Base-by-base conservation (phyloP, 1,140 invertebrate species). In the Lordiphosa mommai region DNA sequence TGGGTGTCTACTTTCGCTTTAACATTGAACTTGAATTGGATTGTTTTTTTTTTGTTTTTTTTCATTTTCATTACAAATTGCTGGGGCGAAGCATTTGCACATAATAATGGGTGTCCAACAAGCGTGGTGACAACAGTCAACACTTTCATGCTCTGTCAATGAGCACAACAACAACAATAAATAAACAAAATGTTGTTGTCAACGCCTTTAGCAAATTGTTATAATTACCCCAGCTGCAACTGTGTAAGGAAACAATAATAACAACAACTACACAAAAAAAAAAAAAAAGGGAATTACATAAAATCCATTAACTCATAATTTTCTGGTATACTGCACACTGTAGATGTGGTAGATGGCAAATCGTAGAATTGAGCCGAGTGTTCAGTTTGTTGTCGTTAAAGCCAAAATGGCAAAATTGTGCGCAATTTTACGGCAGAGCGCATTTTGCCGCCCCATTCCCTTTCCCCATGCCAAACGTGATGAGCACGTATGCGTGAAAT, bases 221-320 rank as follows among this genome's bases (percentile, higher is more conserved):
- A 52, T 71, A 72, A 84, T 70, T 27, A 27, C 23, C 23, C 23
- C 23, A 65, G 64, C 17, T 17, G 34, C 40, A 47, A 9, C 8
- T 8, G n/a, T n/a, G n/a, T n/a, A n/a, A n/a, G n/a, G n/a, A n/a
- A n/a, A n/a, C n/a, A n/a, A n/a, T n/a, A n/a, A n/a, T n/a, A n/a
- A n/a, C n/a, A n/a, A n/a, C n/a, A n/a, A 23, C 60, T 34, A 34
- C 33, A 32, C 8, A 2, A 36, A 27, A 10, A 32, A 20, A 36
- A 32, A 30, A 27, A 61, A 37, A 17, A 9, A 16, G 23, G 44
- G 47, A 55, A 76, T 82, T 68, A 56, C 61, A 84, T 67, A 68
- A 84, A 84, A 84, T 84, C 77, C 77, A 84, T 84, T 84, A 84
- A 72, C 77, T 84, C 77, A 84, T 84, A 84, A 84, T 84, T 84